Evolutionary conservation across 1,140 invertebrate species (phyloP).

Genomic region (Harpegnathos saltator): DNA sequence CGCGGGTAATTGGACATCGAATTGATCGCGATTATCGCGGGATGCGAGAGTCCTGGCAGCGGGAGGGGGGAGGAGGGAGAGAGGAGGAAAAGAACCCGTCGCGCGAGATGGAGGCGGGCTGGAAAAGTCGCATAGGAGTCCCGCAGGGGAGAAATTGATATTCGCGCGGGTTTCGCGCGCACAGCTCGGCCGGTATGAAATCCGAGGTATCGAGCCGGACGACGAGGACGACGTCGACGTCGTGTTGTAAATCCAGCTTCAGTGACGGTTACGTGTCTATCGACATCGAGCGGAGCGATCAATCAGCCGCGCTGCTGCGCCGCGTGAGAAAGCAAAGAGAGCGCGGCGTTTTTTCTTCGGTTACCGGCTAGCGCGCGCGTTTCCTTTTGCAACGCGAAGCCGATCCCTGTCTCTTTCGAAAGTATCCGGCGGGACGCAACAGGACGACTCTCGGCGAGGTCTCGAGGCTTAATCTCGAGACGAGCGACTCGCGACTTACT

Average conservation of each 20-base stretch:
- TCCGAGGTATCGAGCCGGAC: not conserved
- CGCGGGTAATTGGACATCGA: conserved; percentile 51
- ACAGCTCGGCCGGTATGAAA: conserved; percentile 15
- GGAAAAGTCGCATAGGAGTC: conserved; percentile 25
- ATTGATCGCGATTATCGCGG: conserved; percentile 43
- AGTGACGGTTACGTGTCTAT: conserved; percentile 23
- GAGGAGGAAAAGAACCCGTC: too few relatives aligned
- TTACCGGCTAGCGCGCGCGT: not conserved
- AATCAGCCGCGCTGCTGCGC: conserved; percentile 47
- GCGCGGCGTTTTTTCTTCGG: conserved; percentile 12
- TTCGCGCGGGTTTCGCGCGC: not conserved
- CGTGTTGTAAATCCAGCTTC: conserved; percentile 46
- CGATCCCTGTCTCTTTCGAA: conserved; percentile 37
- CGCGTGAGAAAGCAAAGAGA: conserved; percentile 6
- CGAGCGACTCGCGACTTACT: too few relatives aligned
- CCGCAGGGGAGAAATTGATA: conserved; percentile 24
- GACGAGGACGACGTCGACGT: too few relatives aligned
- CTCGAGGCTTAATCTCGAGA: not conserved
- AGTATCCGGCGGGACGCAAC: conserved; percentile 7
- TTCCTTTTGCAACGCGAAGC: conserved; percentile 1
- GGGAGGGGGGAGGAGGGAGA: too few relatives aligned
- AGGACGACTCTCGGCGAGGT: not conserved
- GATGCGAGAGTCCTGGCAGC: too few relatives aligned
- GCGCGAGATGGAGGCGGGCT: not conserved
- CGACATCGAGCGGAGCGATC: conserved; percentile 4